These are phyloP conservation scores for Muricea muricata DNA, from an alignment of 92 coral and sea anemone genomes.

Conservation along the genomic window DNA sequence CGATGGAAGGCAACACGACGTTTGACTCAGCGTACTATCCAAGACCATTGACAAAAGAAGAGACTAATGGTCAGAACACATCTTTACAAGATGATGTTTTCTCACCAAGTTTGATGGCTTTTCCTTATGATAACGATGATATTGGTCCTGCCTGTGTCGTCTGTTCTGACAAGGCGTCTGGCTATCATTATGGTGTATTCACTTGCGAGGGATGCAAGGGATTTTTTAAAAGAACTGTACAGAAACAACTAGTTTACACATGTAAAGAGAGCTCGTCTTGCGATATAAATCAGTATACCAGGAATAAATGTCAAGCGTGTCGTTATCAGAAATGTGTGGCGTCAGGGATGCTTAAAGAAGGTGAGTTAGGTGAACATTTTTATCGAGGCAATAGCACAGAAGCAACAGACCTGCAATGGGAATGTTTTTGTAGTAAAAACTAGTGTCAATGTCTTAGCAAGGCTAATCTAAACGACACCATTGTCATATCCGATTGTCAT, in stretches of 20 bases:
- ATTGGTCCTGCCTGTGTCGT: constrained; percentile 76
- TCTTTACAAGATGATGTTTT: constrained; percentile 27
- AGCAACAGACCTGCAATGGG: too few species aligned
- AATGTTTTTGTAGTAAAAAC: too few species aligned
- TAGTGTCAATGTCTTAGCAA: too few species aligned
- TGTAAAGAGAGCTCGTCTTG: constrained; percentile 84
- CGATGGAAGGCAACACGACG: constrained; percentile 7
- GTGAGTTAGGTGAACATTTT: constrained; percentile 50
- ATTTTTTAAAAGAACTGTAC: constrained; percentile 95
- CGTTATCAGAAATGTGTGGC: constrained; percentile 86
- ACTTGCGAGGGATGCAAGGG: constrained; percentile 99
- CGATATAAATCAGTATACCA: constrained; percentile 83
- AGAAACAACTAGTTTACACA: constrained; percentile 84
- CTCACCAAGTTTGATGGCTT: not conserved
- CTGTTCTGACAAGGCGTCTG: constrained; percentile 93
- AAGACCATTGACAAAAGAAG: not conserved
- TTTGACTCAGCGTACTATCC: constrained; percentile 2
- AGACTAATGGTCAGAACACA: not conserved
- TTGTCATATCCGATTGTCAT: too few species aligned
- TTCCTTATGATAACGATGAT: constrained; percentile 22
- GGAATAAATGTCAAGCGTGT: constrained; percentile 94
- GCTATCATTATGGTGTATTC: constrained; percentile 97
- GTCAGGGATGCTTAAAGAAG: constrained; percentile 92
- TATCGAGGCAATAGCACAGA: too few species aligned
- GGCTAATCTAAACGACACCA: too few species aligned